Evolutionary conservation across 2,113 vertebrate genomes (phyloP).

Genomic region (Noturus placidus): DNA sequence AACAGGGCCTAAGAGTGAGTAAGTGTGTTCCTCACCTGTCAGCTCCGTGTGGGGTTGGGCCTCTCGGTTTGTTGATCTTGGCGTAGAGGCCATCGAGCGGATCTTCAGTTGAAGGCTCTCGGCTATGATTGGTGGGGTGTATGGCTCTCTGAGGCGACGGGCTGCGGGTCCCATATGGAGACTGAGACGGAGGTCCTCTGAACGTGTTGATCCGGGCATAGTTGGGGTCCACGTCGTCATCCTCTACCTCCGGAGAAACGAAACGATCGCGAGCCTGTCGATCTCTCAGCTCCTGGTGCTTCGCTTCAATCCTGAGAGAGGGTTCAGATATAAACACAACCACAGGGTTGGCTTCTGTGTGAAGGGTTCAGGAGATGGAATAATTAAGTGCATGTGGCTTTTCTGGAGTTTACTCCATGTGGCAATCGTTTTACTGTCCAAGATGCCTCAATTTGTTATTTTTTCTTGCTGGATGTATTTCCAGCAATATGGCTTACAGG

Average conservation of each 20-base stretch:
- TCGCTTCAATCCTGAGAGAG: constrained; percentile 81
- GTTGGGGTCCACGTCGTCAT: constrained; percentile 92
- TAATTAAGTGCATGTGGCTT: background rate
- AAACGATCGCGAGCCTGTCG: constrained; percentile 72
- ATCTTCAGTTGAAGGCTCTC: constrained; percentile 76
- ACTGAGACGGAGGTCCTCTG: constrained; percentile 70
- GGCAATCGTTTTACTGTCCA: background rate
- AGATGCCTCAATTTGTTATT: background rate
- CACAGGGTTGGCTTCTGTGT: background rate
- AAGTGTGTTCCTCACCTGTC: constrained; percentile 79
- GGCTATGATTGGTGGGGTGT: constrained; percentile 64
- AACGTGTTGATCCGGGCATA: constrained; percentile 93
- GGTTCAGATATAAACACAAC: background rate
- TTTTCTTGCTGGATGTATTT: background rate
- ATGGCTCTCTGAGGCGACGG: constrained; percentile 49
- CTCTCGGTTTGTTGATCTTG: constrained; percentile 92
- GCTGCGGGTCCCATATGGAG: constrained; percentile 43
- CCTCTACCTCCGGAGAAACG: constrained; percentile 80
- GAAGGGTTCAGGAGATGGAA: background rate
- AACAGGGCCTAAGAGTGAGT: too few relatives aligned
- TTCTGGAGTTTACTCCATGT: background rate
- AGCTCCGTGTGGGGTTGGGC: constrained; percentile 67
- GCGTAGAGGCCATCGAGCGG: constrained; percentile 89
- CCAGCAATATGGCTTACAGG: background rate
- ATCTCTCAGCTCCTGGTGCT: constrained; percentile 86